These are phyloP conservation scores for Leptosomus discolor DNA, from an alignment of 2,113 vertebrate species.

Conservation along the genomic window DNA sequence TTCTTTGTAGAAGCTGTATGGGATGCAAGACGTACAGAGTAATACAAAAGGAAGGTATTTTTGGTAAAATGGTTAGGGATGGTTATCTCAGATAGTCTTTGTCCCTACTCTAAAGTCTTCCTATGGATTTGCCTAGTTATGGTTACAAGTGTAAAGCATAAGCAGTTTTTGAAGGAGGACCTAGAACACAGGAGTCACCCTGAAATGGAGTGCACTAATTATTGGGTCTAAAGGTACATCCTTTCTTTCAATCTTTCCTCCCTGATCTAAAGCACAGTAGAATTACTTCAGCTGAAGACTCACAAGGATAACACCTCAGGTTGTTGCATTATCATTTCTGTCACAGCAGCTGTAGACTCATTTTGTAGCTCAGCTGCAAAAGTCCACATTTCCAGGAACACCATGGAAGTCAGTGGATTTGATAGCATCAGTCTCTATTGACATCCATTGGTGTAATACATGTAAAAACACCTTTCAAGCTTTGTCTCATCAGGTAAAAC, in stretches of 20 bases:
- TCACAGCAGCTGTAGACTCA: background rate
- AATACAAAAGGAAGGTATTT: background rate
- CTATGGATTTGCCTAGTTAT: background rate
- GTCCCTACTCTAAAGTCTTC: background rate
- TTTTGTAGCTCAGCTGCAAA: background rate
- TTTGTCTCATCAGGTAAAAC: background rate
- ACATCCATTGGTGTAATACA: background rate
- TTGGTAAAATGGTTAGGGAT: background rate
- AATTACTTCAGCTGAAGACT: background rate
- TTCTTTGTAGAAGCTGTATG: background rate
- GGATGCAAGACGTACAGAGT: background rate
- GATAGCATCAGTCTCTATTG: background rate
- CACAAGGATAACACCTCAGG: background rate
- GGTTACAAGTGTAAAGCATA: background rate
- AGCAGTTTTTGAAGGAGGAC: background rate
- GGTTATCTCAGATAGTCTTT: background rate
- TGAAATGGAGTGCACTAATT: background rate
- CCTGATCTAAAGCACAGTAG: background rate
- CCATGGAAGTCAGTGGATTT: background rate
- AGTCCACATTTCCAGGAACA: background rate
- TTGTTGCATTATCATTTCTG: background rate
- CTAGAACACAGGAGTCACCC: background rate
- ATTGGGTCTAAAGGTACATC: background rate
- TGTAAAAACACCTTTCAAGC: background rate
- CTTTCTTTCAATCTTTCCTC: background rate